Base-by-base conservation (phyloP, 2,113 vertebrate species). In the Glaucomys volans region DNA sequence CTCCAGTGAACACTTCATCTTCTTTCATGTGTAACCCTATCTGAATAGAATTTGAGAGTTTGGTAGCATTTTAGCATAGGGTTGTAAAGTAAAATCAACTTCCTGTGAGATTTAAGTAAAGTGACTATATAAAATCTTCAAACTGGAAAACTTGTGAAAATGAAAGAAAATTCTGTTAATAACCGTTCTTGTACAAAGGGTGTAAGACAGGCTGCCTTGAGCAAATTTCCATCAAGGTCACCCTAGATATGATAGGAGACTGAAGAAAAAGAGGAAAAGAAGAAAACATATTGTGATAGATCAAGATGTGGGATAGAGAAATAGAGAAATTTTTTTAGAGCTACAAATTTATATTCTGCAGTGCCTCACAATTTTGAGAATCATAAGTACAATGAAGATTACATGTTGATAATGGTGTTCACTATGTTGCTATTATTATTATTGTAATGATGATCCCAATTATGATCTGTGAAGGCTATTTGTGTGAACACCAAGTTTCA, bases 391-490 rank as follows among this genome's bases (percentile, higher is more conserved):
- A 37, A 10, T 47, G 40, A 77, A 74, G 18, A 86, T 84, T 47
- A 80, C 74, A 84, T 72, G 54, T n/a, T 35, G 69, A 74, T 76
- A 57, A 82, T 32, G 24, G 5, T 40, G 17, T 40, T 93, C 24
- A 26, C 18, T 8, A 2, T 30, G 59, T 28, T 62, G 57, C 18
- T 24, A 22, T 35, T 85, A 6, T 84, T 92, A 50, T 77, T 69
- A 87, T 87, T 84, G 71, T 18, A 67, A 1, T 2, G 50, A 67
- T 28, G 57, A 47, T 35, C 5, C 42, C 72, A n/a, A 1, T 93
- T 71, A 75, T 90, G 91, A 54, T 52, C 44, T 59, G 30, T 20
- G 69, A 74, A 64, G 20, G 13, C 20, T 69, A 67, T 74, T 94
- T 50, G 16, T 47, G 5, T 85, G 86, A 80, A 28, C 44, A 69